Evolutionary conservation across 2,888 invertebrate genomes (phyloP), one percentile per base, ranked within the genome.

Genomic region (Macropis europaea): DNA sequence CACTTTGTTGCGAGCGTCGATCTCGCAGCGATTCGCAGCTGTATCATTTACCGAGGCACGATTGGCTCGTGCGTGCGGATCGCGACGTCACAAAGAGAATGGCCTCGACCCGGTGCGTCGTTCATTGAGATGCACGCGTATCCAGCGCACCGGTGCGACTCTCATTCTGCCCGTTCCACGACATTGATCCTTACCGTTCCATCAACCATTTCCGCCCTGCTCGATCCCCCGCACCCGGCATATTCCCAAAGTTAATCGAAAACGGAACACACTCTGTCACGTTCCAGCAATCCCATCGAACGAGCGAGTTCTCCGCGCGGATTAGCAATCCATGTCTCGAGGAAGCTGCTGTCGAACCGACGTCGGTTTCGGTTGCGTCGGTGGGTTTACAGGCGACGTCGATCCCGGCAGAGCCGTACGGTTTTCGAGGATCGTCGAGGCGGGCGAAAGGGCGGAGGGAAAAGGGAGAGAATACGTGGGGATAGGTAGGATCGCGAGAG

Each of bases 401-500:
- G 38, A 36, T n/a, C n/a, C n/a, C 45, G 26, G 13, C 7, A 3
- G 22, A 26, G 34, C n/a, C n/a, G 13, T 3, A 22, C 7, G 36
- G n/a, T 15, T 26, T 34, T 54, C 45, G 15, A 17, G 45, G 32
- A 56, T 54, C 38, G 42, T 5, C 38, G 24, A 28, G 11, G 11
- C 3, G n/a, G n/a, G 6, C 5, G 2, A 19, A 6, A 3, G 19
- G 1, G 13, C 30, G 0, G 13, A 4, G 11, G 40, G n/a, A n/a
- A 1, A 19, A 5, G 6, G 47, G 9, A 6, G 9, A 2, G 13
- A 19, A 19, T 13, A 36, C 19, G 26, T 28, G 26, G 26, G 43
- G 38, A 43, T 34, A 59, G 45, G 50, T 43, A 36, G 24, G 70
- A 69, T 69, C 43, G 63, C 17, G 50, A 67, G 57, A 67, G 57